These are phyloP conservation scores for Tuberolachnus salignus DNA, from an alignment of 2,888 invertebrate genomes.

Conservation along the genomic window DNA sequence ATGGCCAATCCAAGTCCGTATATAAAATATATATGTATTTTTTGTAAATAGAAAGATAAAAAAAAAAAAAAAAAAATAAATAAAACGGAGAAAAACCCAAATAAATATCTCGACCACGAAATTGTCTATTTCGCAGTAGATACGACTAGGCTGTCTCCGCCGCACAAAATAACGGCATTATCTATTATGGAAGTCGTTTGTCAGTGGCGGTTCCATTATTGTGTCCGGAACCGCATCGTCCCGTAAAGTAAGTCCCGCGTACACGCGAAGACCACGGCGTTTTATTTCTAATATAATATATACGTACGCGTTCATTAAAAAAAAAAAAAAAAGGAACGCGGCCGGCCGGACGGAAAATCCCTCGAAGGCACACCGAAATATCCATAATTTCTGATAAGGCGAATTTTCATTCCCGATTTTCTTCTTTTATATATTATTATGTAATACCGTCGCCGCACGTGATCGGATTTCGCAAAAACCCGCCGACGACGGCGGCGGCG, in stretches of 20 bases:
- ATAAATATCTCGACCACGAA: conserved; percentile 12
- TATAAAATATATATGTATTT: no score
- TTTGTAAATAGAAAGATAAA: no score
- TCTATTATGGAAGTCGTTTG: conserved; percentile 46
- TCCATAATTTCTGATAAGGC: conserved; percentile 47
- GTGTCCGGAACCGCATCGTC: conserved; percentile 9
- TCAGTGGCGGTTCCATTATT: conserved; percentile 23
- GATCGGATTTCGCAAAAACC: conserved; percentile 41
- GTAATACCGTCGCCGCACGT: conserved; percentile 8
- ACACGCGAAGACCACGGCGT: background rate
- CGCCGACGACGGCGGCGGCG: no score
- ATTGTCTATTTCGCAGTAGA: background rate
- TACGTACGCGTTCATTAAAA: conserved; percentile 23
- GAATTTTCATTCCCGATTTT: conserved; percentile 17
- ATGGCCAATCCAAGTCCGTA: no score
- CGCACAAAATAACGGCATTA: conserved; percentile 30
- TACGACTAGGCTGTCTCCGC: background rate
- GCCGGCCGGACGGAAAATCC: background rate
- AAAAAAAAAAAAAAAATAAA: no score
- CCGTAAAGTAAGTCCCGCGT: background rate
- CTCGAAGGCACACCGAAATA: background rate
- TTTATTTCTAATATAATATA: background rate
- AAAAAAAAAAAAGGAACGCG: background rate
- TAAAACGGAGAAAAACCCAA: no score
- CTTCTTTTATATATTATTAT: no score